phyloP scores from a whole-genome alignment of 1,140 invertebrate genomes.

The Dendroctonus valens region DNA sequence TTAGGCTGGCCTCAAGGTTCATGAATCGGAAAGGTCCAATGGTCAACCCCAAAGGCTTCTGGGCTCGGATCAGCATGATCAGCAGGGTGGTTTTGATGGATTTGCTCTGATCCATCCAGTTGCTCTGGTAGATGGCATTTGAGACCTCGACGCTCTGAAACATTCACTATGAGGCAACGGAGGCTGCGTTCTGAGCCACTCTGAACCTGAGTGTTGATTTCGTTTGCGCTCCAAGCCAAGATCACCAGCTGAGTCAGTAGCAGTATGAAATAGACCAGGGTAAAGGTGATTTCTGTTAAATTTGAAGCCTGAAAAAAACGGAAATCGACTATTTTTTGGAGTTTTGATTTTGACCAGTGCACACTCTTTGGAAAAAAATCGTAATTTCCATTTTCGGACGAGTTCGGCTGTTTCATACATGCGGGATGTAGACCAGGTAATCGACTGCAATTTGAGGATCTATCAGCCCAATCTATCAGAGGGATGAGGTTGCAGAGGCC shows the following conservation, averaged over 20 bases:
- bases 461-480: no score
- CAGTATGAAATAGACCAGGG: background rate
- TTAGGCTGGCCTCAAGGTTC: background rate
- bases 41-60: background rate
- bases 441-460: no score
- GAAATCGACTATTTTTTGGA: background rate
- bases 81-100: background rate
- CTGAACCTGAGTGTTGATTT: background rate
- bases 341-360: background rate
- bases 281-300: background rate
- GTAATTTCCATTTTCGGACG: background rate
- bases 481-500: no score
- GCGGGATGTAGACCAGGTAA: no score
- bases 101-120: background rate
- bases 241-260: background rate
- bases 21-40: background rate
- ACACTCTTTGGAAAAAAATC: background rate
- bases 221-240: background rate
- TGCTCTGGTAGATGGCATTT: background rate
- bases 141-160: background rate
- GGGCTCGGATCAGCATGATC: background rate
- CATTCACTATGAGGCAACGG: no score
- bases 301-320: background rate
- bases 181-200: no score
- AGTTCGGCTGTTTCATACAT: no score